A percentile compares a stretch with the other conserved stretches of the same genome.
Evolutionary conservation across 2,113 vertebrate genomes (phyloP).

Genomic region (Petrocephalus microphthalmus): DNA sequence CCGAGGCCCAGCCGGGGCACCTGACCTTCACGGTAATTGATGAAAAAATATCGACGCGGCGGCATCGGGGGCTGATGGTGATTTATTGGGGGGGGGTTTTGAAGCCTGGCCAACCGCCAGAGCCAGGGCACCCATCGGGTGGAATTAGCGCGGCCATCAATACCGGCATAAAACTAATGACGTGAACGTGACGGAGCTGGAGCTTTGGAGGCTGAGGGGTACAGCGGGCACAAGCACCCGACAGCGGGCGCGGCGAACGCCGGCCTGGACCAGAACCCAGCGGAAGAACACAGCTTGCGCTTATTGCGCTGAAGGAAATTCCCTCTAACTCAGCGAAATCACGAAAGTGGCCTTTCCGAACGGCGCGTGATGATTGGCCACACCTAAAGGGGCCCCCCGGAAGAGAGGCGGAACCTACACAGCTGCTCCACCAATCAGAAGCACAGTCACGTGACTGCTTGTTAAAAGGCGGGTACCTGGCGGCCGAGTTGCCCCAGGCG

Average conservation of each 20-base stretch:
- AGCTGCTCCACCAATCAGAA: background rate
- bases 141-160: constrained; percentile 99
- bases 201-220: constrained; percentile 66
- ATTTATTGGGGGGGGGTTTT: constrained; percentile 95
- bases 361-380: background rate
- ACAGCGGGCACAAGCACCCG: constrained; percentile 47
- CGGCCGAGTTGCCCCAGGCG: constrained; percentile 81
- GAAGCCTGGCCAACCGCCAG: constrained; percentile 93
- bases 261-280: background rate
- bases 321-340: too few species aligned
- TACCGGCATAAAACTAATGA: constrained; percentile 88
- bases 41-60: constrained; percentile 99
- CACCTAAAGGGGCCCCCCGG: background rate
- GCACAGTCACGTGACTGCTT: background rate
- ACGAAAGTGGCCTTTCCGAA: background rate
- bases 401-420: background rate
- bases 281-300: constrained; percentile 45
- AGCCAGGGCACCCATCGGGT: constrained; percentile 84
- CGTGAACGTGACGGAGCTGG: constrained; percentile 88
- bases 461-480: constrained; percentile 62
- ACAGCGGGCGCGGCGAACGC: too few species aligned
- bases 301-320: constrained; percentile 49
- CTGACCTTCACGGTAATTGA: constrained; percentile 99
- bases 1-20: constrained; percentile 81
- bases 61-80: constrained; percentile 97